Evolutionary conservation across 2,888 invertebrate genomes (phyloP).

Genomic region (Drosophila nigricruria): DNA sequence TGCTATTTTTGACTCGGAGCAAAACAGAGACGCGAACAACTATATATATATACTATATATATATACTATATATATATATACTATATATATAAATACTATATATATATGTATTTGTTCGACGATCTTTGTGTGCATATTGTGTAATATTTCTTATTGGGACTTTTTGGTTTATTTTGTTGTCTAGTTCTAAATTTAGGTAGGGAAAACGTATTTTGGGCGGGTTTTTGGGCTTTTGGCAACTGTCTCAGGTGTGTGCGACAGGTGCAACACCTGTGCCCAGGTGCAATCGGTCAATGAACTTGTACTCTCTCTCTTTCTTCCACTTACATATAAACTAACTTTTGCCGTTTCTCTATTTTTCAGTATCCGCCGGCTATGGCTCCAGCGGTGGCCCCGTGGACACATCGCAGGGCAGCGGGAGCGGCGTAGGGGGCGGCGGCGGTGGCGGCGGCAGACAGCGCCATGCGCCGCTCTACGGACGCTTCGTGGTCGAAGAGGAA

Average conservation of each 20-base stretch:
- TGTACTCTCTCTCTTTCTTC: not conserved
- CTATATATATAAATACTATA: not conserved
- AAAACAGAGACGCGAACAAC: constrained; percentile 36
- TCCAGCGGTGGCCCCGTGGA: constrained; percentile 82
- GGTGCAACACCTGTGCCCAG: constrained; percentile 50
- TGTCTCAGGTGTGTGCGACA: constrained; percentile 49
- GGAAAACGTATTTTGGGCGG: constrained; percentile 42
- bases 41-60: constrained; percentile 8
- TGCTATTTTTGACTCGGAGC: constrained; percentile 60
- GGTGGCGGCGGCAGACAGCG: constrained; percentile 86
- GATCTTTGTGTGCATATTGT: constrained; percentile 61
- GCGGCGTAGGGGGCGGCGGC: constrained; percentile 84
- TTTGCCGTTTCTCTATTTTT: constrained; percentile 12
- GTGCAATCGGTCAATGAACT: constrained; percentile 66
- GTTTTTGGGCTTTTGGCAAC: constrained; percentile 46
- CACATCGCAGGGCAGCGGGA: constrained; percentile 81
- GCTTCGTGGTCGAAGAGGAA: constrained; percentile 96
- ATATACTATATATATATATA: not conserved
- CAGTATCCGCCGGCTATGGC: constrained; percentile 85
- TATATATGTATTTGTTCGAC: constrained; percentile 1
- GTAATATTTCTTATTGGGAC: constrained; percentile 59
- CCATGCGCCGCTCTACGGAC: constrained; percentile 94
- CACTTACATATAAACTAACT: not conserved
- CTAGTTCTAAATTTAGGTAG: constrained; percentile 66
- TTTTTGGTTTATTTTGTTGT: constrained; percentile 30